A percentile compares a stretch with the other conserved stretches of the same genome.
Conservation (phyloP, 2,888 invertebrate species). For the Nemurella pictetii region DNA sequence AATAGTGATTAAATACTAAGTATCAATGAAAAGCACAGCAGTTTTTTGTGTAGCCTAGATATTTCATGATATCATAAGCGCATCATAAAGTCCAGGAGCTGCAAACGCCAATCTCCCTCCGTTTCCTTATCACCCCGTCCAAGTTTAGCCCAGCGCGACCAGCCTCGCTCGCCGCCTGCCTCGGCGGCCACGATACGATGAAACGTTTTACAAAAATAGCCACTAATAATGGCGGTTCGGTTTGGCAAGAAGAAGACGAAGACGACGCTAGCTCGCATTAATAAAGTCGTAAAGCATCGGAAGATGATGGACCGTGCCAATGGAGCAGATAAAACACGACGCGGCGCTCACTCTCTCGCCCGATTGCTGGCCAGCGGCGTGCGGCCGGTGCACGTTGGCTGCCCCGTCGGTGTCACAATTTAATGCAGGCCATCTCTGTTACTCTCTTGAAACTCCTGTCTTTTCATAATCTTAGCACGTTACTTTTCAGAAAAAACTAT, state of each 20-base stretch:
- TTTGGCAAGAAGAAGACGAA: not conserved
- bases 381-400: not conserved
- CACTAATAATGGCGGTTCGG: not conserved
- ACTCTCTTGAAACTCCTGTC: too few relatives aligned
- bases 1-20: too few relatives aligned
- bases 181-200: too few relatives aligned
- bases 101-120: not conserved
- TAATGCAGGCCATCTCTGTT: too few relatives aligned
- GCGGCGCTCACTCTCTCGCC: not conserved
- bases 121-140: not conserved
- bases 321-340: not conserved
- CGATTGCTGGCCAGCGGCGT: not conserved
- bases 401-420: too few relatives aligned
- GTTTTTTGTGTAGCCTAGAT: too few relatives aligned
- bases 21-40: too few relatives aligned
- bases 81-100: not conserved
- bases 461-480: too few relatives aligned
- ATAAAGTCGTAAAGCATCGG: not conserved
- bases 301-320: not conserved
- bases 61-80: too few relatives aligned
- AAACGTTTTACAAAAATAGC: not conserved
- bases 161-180: not conserved
- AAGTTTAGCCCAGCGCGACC: not conserved
- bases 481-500: too few relatives aligned
- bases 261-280: not conserved